Evolutionary conservation across 2,888 invertebrate genomes (phyloP), one percentile per base, ranked within the genome.

Genomic region (Eubasilissa splendida): DNA sequence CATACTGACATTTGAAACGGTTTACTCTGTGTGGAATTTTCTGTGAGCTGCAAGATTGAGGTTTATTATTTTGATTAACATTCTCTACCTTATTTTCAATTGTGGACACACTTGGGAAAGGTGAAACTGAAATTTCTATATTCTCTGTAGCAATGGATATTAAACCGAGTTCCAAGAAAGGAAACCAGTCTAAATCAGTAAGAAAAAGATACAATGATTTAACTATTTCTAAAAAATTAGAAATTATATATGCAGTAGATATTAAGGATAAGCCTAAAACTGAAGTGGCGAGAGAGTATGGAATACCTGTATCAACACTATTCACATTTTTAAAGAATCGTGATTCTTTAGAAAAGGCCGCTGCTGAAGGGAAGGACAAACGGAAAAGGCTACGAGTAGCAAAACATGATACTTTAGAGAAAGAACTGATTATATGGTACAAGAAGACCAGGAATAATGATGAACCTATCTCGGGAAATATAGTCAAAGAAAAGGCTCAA

Each of bases 371-470:
- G 10, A 77, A 22, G 14, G 59, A 68, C 50, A 77, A 68, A 50
- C 54, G 70, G 50, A 77, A 68, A 42, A 70, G 68, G 22, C 10
- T 77, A 12, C n/a, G 70, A 8, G n/a, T 12, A 10, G 22, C 68
- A 11, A 77, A 77, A 58, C 52, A 77, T 58, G 31, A 77, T 7
- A 42, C n/a, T 14, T 12, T 77, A 5, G 77, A 77, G 70, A 68
- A 77, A n/a, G 77, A 77, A 59, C 59, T 77, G 22, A 42, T 70
- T 11, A 58, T n/a, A n/a, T 77, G 77, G 77, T 77, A 77, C n/a
- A 54, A 50, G 33, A 68, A 60, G 50, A 50, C 59, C 4, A 56
- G 52, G 42, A 56, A 50, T 2, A 77, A 70, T 14, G 52, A 77
- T 12, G 58, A 70, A 50, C 22, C 56, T 54, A 58, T 77, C 9